Conservation (phyloP, 2,797 vertebrate genomes). For the Siniperca obscura region DNA sequence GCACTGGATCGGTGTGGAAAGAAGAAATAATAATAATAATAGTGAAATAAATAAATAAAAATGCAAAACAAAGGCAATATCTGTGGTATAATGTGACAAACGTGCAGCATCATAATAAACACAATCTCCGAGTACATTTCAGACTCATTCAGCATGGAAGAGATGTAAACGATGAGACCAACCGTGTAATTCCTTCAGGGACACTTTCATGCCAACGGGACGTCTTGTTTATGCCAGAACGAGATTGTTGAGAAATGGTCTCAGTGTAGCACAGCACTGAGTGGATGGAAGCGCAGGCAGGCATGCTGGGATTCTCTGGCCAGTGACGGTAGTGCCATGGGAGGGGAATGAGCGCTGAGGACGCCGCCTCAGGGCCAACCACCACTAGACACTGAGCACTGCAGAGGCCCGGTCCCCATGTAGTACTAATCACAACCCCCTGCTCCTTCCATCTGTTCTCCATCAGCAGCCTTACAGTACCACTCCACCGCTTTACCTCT, state of each 20-base stretch:
- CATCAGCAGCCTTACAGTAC: constrained; percentile 70
- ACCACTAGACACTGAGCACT: constrained; percentile 68
- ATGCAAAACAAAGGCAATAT: constrained; percentile 52
- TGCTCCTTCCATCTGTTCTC: constrained; percentile 83
- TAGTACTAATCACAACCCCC: constrained; percentile 82
- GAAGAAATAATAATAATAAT: constrained; percentile 24
- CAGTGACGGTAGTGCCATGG: constrained; percentile 62
- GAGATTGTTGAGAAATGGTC: constrained; percentile 67
- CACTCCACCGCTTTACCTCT: constrained; percentile 60
- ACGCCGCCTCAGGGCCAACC: constrained; percentile 72
- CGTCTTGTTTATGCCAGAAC: constrained; percentile 76
- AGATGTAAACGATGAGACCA: constrained; percentile 74
- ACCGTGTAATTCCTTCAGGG: constrained; percentile 77
- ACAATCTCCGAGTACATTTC: constrained; percentile 52
- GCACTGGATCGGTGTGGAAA: constrained; percentile 40
- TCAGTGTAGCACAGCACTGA: constrained; percentile 39
- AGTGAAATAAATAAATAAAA: constrained; percentile 44
- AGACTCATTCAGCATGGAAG: constrained; percentile 56
- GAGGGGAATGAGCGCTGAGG: constrained; percentile 62
- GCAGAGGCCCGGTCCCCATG: constrained; percentile 71
- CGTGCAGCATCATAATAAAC: constrained; percentile 46
- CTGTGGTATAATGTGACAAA: constrained; percentile 64
- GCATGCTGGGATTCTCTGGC: constrained; percentile 72
- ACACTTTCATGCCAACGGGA: constrained; percentile 70
- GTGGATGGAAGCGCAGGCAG: constrained; percentile 54